Percentiles rank a stretch among this genome's conserved stretches.
Conservation (phyloP, 2,113 vertebrate genomes). For the Ceratotherium simum region DNA sequence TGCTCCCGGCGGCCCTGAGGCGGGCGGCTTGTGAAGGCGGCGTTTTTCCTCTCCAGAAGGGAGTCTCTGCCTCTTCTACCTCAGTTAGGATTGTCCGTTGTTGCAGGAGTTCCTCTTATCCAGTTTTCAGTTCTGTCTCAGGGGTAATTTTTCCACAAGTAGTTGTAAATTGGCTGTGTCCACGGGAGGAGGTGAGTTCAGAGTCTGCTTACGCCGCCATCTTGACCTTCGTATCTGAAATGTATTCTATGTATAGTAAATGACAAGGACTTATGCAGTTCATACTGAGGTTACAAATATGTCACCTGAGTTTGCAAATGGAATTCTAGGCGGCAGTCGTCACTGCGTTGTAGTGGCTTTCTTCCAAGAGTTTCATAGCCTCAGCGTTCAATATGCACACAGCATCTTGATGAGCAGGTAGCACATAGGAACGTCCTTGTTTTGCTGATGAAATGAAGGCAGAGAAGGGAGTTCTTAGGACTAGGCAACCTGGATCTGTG, state of each 20-base stretch:
- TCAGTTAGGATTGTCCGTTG: no score
- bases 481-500: not conserved
- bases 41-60: no score
- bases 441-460: conserved; percentile 26
- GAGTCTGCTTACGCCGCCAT: no score
- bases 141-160: no score
- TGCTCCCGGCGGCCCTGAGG: no score
- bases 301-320: conserved; percentile 6
- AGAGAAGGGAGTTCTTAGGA: not conserved
- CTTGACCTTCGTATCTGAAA: no score
- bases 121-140: no score
- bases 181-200: no score
- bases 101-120: no score
- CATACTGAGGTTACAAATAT: not conserved
- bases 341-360: not conserved
- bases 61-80: no score
- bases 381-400: not conserved
- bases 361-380: not conserved
- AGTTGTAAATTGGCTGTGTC: no score
- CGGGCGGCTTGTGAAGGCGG: no score
- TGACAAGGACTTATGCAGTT: not conserved
- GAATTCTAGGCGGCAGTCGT: not conserved
- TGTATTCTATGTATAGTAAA: not conserved
- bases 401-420: not conserved
- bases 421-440: not conserved